These are phyloP conservation scores for Meghimatium bilineatum DNA, from an alignment of 2,888 invertebrate species.

Conservation along the genomic window DNA sequence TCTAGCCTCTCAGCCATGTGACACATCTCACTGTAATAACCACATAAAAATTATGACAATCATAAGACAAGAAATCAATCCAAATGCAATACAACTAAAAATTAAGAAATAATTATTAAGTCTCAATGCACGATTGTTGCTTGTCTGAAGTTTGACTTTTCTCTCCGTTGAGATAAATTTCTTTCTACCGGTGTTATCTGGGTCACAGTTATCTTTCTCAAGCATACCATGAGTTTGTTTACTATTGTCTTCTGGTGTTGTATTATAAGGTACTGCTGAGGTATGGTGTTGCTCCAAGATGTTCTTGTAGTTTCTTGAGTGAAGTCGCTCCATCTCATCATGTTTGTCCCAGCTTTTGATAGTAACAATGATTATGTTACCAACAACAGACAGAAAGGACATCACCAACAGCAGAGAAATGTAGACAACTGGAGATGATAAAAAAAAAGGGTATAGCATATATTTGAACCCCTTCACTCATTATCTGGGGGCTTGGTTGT, in stretches of 20 bases:
- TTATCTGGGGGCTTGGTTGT: too few relatives aligned
- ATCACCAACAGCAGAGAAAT: neutral
- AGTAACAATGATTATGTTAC: neutral
- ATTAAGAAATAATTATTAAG: neutral
- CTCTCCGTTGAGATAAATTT: neutral
- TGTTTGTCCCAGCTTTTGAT: neutral
- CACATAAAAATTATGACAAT: neutral
- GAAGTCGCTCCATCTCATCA: neutral
- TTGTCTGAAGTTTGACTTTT: neutral
- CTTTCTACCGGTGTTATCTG: neutral
- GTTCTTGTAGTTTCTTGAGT: neutral
- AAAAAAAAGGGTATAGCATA: too few relatives aligned
- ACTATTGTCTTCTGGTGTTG: neutral
- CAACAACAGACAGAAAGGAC: conserved; percentile 18
- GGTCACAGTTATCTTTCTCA: neutral
- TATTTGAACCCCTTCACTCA: too few relatives aligned
- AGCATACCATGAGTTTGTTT: neutral
- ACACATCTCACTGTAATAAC: too few relatives aligned
- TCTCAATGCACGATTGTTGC: neutral
- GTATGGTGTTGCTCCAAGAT: neutral
- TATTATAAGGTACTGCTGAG: neutral
- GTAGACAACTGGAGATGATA: conserved; percentile 1
- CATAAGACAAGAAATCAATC: neutral
- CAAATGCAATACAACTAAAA: neutral
- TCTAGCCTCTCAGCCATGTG: too few relatives aligned